Evolutionary conservation across 92 coral and sea anemone species (phyloP).

Genomic region (Hydrozoanthus gracilis): DNA sequence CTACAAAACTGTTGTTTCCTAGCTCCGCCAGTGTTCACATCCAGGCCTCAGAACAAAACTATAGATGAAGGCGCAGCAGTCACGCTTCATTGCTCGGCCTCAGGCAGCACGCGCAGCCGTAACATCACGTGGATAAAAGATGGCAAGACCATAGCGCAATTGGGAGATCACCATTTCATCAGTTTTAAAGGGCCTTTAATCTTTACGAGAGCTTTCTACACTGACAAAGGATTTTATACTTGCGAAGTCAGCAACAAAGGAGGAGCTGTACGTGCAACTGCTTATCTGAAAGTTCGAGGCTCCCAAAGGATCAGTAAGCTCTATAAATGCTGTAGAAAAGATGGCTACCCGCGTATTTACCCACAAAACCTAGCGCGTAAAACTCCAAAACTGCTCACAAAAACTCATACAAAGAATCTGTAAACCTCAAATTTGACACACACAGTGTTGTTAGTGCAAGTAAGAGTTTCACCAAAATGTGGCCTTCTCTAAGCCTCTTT

Average conservation of each 20-base stretch:
- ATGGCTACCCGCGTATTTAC: too few species aligned
- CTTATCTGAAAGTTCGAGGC: slow-evolving; percentile 69
- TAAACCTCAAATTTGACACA: too few species aligned
- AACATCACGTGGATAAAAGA: slow-evolving; percentile 84
- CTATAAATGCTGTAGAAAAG: too few species aligned
- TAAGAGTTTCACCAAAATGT: too few species aligned
- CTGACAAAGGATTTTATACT: slow-evolving; percentile 77
- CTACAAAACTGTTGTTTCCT: not conserved
- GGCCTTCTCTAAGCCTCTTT: too few species aligned
- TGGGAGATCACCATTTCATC: slow-evolving; percentile 6
- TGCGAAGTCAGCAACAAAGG: slow-evolving; percentile 82
- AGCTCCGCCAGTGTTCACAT: slow-evolving; percentile 80
- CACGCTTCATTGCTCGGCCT: slow-evolving; percentile 69
- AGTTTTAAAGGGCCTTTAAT: slow-evolving; percentile 51
- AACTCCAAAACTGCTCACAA: too few species aligned
- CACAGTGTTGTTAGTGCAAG: too few species aligned
- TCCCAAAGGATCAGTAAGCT: slow-evolving; percentile 53
- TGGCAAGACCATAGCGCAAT: slow-evolving; percentile 52
- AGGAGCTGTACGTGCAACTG: slow-evolving; percentile 65
- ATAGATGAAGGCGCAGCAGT: slow-evolving; percentile 58
- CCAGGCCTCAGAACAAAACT: slow-evolving; percentile 75
- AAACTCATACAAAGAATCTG: too few species aligned
- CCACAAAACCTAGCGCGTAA: too few species aligned
- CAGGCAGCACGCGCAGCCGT: slow-evolving; percentile 30
- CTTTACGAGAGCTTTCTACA: slow-evolving; percentile 48